Conservation (phyloP, 2,113 vertebrate genomes). For the Athene cunicularia region DNA sequence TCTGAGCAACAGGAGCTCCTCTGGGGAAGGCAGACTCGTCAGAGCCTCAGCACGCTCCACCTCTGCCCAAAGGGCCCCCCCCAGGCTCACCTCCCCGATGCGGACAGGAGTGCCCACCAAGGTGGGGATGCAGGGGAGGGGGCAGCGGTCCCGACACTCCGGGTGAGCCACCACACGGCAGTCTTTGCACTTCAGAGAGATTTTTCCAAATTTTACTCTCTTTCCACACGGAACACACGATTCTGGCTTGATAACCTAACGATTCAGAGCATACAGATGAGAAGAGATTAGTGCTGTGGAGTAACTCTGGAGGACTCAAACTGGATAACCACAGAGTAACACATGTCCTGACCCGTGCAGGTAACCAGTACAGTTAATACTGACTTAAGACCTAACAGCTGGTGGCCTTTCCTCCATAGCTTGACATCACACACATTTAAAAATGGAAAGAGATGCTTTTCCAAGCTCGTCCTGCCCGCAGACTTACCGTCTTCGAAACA, state of each 20-base stretch:
- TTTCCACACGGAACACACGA: slow-evolving; percentile 97
- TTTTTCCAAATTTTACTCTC: slow-evolving; percentile 95
- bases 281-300: background rate
- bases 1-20: background rate
- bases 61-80: background rate
- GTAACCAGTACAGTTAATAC: accelerated
- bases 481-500: slow-evolving; percentile 91
- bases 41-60: background rate
- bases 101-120: slow-evolving; percentile 85
- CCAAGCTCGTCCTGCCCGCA: background rate
- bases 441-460: background rate
- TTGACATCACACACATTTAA: background rate
- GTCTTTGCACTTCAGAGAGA: slow-evolving; percentile 92
- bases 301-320: background rate
- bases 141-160: slow-evolving; percentile 93
- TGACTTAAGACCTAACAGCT: accelerated
- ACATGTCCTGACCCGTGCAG: accelerated
- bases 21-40: background rate
- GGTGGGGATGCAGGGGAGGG: slow-evolving; percentile 92
- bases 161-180: slow-evolving; percentile 91
- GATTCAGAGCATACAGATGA: background rate
- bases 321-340: accelerated
- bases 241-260: slow-evolving; percentile 95
- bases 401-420: background rate
- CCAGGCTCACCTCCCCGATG: slow-evolving; percentile 83